Conservation (phyloP, 2,797 vertebrate species). For the Poecilia gillii region DNA sequence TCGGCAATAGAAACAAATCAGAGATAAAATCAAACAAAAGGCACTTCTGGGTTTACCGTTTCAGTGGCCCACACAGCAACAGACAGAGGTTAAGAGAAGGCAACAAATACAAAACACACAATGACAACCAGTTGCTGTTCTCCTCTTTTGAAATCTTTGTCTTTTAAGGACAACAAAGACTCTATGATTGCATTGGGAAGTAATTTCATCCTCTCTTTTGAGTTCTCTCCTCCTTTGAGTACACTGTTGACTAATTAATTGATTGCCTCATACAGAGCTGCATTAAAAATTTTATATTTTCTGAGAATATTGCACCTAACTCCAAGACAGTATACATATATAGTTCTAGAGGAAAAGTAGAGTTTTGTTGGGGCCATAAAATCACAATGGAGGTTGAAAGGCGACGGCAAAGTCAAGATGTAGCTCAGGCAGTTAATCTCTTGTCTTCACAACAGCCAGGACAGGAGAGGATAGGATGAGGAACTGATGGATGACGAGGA, state of each 20-base stretch:
- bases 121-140: not conserved
- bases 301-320: not conserved
- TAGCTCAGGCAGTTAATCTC: not conserved
- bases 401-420: not conserved
- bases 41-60: not conserved
- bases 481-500: not conserved
- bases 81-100: not conserved
- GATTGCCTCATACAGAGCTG: not conserved
- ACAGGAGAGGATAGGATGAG: not conserved
- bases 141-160: not conserved
- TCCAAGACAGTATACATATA: not conserved
- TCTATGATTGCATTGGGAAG: not conserved
- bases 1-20: not conserved
- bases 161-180: not conserved
- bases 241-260: not conserved
- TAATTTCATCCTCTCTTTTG: not conserved
- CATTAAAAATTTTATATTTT: not conserved
- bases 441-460: not conserved
- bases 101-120: not conserved
- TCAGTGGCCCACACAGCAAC: not conserved
- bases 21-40: not conserved
- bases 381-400: not conserved
- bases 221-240: not conserved
- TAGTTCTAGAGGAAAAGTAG: not conserved
- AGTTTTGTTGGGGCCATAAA: not conserved